phyloP scores from a whole-genome alignment of 2,888 invertebrate genomes.

The Eristalinus sepulchralis region DNA sequence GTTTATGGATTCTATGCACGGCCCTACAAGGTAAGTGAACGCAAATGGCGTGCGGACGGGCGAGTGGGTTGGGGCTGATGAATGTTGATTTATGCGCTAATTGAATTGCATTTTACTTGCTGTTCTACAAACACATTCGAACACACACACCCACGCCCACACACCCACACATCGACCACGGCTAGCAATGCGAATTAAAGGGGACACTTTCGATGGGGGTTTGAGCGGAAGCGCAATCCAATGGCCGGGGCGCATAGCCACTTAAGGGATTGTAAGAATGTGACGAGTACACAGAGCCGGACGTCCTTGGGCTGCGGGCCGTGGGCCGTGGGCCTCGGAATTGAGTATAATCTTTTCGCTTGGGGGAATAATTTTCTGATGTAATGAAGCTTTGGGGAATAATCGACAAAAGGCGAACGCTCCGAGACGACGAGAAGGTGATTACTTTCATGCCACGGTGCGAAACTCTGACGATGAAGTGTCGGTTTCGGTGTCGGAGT shows the following conservation, averaged over 20 bases:
- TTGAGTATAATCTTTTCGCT: conserved; percentile 40
- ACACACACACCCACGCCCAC: neutral
- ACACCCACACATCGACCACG: neutral
- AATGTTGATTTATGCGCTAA: conserved; percentile 68
- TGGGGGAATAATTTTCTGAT: conserved; percentile 57
- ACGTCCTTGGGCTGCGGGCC: neutral
- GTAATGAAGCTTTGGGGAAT: conserved; percentile 66
- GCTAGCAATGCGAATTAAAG: neutral
- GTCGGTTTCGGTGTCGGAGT: neutral
- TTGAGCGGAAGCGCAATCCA: neutral
- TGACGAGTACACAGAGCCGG: neutral
- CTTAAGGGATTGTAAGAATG: conserved; percentile 18
- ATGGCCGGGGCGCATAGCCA: neutral
- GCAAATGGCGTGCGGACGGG: neutral
- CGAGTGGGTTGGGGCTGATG: conserved; percentile 50
- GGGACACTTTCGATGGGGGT: neutral
- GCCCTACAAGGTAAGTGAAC: conserved; percentile 78
- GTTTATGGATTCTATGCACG: conserved; percentile 80
- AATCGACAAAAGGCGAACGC: conserved; percentile 31
- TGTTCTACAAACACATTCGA: neutral
- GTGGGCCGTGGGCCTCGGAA: neutral
- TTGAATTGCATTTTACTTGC: conserved; percentile 61
- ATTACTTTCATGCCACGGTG: conserved; percentile 48
- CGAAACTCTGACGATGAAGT: conserved; percentile 10
- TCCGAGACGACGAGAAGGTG: conserved; percentile 8